A percentile compares a stretch with the other conserved stretches of the same genome.
These are phyloP conservation scores for Bombyx huttoni DNA, from an alignment of 2,888 invertebrate genomes.

Conservation along the genomic window DNA sequence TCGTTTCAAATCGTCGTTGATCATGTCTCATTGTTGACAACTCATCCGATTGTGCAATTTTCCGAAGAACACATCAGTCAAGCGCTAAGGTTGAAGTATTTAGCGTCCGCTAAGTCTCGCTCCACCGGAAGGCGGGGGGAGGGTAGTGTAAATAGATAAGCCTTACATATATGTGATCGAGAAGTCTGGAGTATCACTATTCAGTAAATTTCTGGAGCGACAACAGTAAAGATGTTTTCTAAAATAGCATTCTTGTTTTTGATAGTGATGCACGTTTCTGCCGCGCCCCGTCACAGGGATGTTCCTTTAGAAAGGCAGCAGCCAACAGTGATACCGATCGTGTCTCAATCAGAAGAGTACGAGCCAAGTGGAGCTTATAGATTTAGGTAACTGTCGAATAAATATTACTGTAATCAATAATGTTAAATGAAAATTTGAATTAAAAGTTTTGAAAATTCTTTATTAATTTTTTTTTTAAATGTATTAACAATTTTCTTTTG, in stretches of 20 bases:
- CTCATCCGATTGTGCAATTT: slow-evolving; percentile 62
- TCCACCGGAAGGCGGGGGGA: slow-evolving; percentile 62
- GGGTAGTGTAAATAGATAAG: slow-evolving; percentile 66
- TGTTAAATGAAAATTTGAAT: too few relatives aligned
- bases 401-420: not conserved
- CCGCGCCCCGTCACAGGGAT: slow-evolving; percentile 33
- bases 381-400: slow-evolving; percentile 44
- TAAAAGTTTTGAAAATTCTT: too few relatives aligned
- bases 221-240: slow-evolving; percentile 39
- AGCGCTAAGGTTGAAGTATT: slow-evolving; percentile 69
- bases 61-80: slow-evolving; percentile 59
- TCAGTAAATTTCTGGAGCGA: slow-evolving; percentile 43
- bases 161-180: slow-evolving; percentile 62
- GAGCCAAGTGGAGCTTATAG: slow-evolving; percentile 67
- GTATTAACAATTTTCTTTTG: too few relatives aligned
- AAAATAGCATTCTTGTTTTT: slow-evolving; percentile 32
- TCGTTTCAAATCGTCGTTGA: slow-evolving; percentile 39
- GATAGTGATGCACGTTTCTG: slow-evolving; percentile 23
- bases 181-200: slow-evolving; percentile 59
- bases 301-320: slow-evolving; percentile 42
- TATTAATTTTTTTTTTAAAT: not conserved
- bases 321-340: slow-evolving; percentile 59
- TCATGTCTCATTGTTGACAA: slow-evolving; percentile 60
- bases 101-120: slow-evolving; percentile 56
- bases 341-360: slow-evolving; percentile 63